These are phyloP conservation scores for Latrodectus elegans DNA, from an alignment of 2,888 invertebrate genomes.

Conservation along the genomic window DNA sequence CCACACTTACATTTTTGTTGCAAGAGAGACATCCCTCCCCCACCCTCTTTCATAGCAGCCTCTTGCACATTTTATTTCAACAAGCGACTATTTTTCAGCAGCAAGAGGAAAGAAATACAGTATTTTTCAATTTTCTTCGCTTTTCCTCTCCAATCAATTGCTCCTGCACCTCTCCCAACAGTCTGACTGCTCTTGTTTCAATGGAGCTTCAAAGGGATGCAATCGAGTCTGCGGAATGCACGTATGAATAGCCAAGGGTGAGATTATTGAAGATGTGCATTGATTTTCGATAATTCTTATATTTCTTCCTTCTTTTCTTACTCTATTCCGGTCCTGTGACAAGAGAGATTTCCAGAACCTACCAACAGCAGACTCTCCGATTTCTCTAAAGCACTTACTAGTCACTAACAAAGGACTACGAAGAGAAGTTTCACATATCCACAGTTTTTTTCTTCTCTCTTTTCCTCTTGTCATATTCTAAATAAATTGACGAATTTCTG, in stretches of 20 bases:
- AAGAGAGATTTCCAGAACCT: slow-evolving; percentile 11
- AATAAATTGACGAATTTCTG: too few relatives aligned
- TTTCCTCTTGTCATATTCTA: neutral
- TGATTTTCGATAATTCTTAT: slow-evolving; percentile 65
- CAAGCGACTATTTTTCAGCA: too few relatives aligned
- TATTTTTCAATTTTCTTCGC: slow-evolving; percentile 40
- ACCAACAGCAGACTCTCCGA: slow-evolving; percentile 27
- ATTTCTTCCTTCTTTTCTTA: slow-evolving; percentile 50
- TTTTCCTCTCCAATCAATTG: slow-evolving; percentile 18
- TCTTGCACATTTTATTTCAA: too few relatives aligned
- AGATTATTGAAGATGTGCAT: slow-evolving; percentile 67
- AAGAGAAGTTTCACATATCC: neutral
- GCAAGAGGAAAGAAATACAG: slow-evolving; percentile 2
- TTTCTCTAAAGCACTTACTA: slow-evolving; percentile 41
- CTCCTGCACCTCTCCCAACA: neutral
- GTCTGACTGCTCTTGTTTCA: slow-evolving; percentile 54
- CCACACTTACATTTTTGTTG: too few relatives aligned
- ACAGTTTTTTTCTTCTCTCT: neutral
- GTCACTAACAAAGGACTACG: slow-evolving; percentile 27
- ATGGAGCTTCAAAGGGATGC: slow-evolving; percentile 40
- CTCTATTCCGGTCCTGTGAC: slow-evolving; percentile 59
- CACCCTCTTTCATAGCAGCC: slow-evolving; percentile 13
- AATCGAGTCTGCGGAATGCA: slow-evolving; percentile 32
- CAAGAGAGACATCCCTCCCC: neutral
- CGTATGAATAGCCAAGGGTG: slow-evolving; percentile 63